A percentile compares a stretch with the other conserved stretches of the same genome.
Evolutionary conservation across 2,113 vertebrate genomes (phyloP).

Genomic region (Heterochromis multidens): DNA sequence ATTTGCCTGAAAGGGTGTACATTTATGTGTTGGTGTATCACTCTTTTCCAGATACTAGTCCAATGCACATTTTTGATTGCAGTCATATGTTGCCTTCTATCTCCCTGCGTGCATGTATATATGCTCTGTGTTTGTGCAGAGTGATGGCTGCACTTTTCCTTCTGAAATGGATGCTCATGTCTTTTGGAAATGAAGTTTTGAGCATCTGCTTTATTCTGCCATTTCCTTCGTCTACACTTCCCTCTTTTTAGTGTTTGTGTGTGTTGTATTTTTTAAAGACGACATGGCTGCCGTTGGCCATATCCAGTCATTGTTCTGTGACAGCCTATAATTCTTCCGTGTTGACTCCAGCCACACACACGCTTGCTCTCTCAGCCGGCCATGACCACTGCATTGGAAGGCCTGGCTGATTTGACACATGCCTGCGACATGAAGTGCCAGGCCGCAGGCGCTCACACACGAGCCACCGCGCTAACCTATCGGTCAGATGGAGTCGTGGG

Average conservation of each 20-base stretch:
- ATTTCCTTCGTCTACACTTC: constrained; percentile 4
- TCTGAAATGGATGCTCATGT: constrained; percentile 36
- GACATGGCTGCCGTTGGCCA: constrained; percentile 6
- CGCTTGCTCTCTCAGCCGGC: constrained; percentile 2
- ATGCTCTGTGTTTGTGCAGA: background rate
- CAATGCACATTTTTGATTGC: constrained; percentile 20
- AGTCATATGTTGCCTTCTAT: background rate
- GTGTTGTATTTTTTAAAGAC: background rate
- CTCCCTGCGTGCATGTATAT: background rate
- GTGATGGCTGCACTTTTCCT: constrained; percentile 26
- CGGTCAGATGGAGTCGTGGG: constrained; percentile 17
- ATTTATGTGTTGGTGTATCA: background rate
- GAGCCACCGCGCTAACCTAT: background rate
- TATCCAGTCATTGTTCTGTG: constrained; percentile 15
- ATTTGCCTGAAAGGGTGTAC: background rate
- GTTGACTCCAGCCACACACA: constrained; percentile 26
- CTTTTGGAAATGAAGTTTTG: constrained; percentile 45
- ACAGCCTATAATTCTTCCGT: constrained; percentile 49
- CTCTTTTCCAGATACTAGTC: background rate
- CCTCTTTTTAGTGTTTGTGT: background rate
- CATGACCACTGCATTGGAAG: background rate
- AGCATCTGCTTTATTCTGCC: constrained; percentile 14
- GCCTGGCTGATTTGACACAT: constrained; percentile 45
- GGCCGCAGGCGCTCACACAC: constrained; percentile 10
- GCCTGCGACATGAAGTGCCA: background rate